Percentiles rank a stretch among this genome's conserved stretches.
These are phyloP conservation scores for Gila orcuttii DNA, from an alignment of 2,113 vertebrate genomes.

Conservation along the genomic window DNA sequence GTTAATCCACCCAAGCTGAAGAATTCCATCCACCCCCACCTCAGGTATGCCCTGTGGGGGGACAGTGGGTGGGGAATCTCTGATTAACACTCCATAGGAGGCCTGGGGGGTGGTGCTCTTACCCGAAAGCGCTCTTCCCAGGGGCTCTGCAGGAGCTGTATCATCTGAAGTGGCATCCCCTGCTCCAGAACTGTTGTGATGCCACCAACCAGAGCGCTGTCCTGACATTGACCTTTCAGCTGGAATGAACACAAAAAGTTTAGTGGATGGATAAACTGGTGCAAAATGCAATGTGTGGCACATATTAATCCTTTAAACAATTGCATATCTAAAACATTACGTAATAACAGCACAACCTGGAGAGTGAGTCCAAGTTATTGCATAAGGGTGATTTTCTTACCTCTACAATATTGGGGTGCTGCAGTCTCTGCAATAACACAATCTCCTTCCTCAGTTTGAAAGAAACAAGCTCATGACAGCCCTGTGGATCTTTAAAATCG, in stretches of 20 bases:
- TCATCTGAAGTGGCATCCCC: constrained; percentile 90
- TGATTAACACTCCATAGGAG: constrained; percentile 58
- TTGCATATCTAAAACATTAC: neutral
- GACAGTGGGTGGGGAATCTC: constrained; percentile 47
- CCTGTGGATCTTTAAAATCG: constrained; percentile 72
- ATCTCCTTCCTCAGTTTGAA: constrained; percentile 87
- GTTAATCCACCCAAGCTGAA: constrained; percentile 57
- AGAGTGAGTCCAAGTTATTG: neutral
- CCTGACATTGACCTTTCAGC: constrained; percentile 86
- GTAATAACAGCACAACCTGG: neutral
- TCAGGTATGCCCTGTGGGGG: constrained; percentile 57
- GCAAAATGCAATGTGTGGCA: neutral
- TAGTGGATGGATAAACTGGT: neutral
- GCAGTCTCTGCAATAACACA: constrained; percentile 78
- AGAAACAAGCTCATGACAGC: constrained; percentile 80
- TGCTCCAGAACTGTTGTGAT: constrained; percentile 86
- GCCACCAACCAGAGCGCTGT: constrained; percentile 66
- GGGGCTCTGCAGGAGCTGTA: constrained; percentile 91
- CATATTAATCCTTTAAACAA: neutral
- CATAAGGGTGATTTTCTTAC: constrained; percentile 60
- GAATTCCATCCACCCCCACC: constrained; percentile 54
- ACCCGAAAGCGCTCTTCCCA: constrained; percentile 96
- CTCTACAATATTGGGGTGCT: constrained; percentile 83
- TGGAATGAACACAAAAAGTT: constrained; percentile 60
- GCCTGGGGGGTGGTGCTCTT: constrained; percentile 63